Percentiles rank a stretch among this genome's conserved stretches.
phyloP scores from a whole-genome alignment of 2,113 vertebrate genomes.

The Carassius gibelio region DNA sequence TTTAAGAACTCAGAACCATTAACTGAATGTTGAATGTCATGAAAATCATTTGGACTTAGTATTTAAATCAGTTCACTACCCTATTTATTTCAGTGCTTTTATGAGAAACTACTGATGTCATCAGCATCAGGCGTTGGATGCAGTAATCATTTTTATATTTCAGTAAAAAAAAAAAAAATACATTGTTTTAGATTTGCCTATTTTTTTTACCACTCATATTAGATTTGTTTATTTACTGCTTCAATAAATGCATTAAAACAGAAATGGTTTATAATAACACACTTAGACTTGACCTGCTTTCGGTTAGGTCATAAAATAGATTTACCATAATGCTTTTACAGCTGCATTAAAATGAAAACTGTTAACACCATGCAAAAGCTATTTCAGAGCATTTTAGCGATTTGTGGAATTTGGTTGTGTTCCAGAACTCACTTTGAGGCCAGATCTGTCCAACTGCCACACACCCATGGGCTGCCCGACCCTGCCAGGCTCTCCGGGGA shows the following conservation, averaged over 20 bases:
- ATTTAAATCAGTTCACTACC: neutral
- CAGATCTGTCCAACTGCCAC: constrained; percentile 80
- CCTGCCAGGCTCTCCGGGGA: constrained; percentile 92
- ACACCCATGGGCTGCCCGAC: constrained; percentile 79
- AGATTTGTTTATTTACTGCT: constrained; percentile 11
- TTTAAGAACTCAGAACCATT: neutral
- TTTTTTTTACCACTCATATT: neutral
- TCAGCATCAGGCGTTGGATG: neutral
- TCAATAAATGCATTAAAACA: neutral
- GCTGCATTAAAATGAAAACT: neutral
- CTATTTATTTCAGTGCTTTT: neutral
- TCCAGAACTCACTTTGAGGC: constrained; percentile 79
- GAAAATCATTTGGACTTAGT: neutral
- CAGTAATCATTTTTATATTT: constrained; percentile 8
- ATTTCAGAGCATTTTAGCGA: constrained; percentile 4
- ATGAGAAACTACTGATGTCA: neutral
- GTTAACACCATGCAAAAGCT: neutral
- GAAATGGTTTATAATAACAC: neutral
- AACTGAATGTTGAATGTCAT: neutral
- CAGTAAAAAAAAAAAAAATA: constrained; percentile 3
- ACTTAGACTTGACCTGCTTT: neutral
- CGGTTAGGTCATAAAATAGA: neutral
- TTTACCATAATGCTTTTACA: neutral
- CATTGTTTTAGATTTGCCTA: neutral
- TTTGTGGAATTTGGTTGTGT: constrained; percentile 54